These are phyloP conservation scores for Mareca penelope DNA, from an alignment of 2,797 vertebrate species.

Conservation along the genomic window DNA sequence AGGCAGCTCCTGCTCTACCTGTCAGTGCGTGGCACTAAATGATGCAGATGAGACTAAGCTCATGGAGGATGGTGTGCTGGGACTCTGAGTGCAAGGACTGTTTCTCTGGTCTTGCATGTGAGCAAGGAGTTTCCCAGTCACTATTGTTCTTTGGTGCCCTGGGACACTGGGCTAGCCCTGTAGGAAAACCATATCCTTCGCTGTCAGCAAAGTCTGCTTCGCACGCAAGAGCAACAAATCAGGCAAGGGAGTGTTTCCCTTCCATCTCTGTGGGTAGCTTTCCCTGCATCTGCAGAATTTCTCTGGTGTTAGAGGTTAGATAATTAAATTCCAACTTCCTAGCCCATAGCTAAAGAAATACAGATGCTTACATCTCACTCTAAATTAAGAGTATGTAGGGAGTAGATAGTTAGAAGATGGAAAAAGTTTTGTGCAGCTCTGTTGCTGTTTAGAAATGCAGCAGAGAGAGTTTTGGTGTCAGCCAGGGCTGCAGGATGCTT, in stretches of 20 bases:
- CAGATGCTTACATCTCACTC: background rate
- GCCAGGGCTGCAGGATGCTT: background rate
- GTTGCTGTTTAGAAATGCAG: background rate
- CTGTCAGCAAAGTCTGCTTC: background rate
- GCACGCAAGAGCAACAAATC: background rate
- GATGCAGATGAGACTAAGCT: background rate
- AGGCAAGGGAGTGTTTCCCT: background rate
- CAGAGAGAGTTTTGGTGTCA: background rate
- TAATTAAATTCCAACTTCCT: background rate
- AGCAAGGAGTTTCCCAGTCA: background rate
- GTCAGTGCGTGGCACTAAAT: background rate
- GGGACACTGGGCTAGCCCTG: background rate
- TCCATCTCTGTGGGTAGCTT: background rate
- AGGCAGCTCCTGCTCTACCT: background rate
- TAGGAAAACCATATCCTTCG: background rate
- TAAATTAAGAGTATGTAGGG: background rate
- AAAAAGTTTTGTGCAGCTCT: background rate
- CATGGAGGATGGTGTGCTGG: background rate
- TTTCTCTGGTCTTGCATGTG: background rate
- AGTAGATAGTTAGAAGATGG: background rate
- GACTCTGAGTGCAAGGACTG: background rate
- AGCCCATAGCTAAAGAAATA: background rate
- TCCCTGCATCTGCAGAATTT: background rate
- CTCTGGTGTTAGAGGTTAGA: background rate
- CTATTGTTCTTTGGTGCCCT: background rate